Conservation (phyloP, 2,888 invertebrate species). For the Galerucella nymphaeae region DNA sequence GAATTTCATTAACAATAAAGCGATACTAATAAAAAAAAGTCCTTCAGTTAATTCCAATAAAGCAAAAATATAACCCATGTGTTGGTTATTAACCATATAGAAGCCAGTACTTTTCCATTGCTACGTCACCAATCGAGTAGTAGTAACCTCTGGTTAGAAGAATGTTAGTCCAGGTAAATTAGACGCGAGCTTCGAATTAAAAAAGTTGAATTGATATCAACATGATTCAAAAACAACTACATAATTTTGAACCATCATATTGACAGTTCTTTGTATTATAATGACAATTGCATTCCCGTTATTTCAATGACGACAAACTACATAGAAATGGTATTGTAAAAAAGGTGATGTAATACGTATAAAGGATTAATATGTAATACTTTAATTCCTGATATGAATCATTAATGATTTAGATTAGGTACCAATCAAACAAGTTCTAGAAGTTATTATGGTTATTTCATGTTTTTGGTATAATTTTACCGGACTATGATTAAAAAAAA, state of each 20-base stretch:
- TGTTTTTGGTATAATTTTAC: background rate
- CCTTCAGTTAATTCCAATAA: constrained; percentile 1
- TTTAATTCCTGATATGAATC: background rate
- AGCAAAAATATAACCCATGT: constrained; percentile 14
- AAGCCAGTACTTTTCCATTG: constrained; percentile 32
- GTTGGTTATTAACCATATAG: background rate
- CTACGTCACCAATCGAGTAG: constrained; percentile 18
- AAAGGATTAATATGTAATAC: background rate
- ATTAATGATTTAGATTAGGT: background rate
- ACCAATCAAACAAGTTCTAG: background rate
- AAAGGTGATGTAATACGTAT: no score
- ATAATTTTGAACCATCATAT: no score
- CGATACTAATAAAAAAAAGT: constrained; percentile 2
- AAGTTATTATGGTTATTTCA: background rate
- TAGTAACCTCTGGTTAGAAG: background rate
- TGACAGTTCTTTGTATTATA: background rate
- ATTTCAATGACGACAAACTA: background rate
- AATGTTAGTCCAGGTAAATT: constrained; percentile 1
- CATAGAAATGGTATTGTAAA: background rate
- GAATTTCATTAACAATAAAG: background rate
- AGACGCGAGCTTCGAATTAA: background rate
- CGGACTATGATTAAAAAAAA: background rate
- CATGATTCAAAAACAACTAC: no score
- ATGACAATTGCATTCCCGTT: background rate
- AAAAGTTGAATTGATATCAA: background rate